Percentiles rank a stretch among this genome's conserved stretches.
Conservation (phyloP, 1,140 invertebrate genomes). For the Drosophila carrolli region DNA sequence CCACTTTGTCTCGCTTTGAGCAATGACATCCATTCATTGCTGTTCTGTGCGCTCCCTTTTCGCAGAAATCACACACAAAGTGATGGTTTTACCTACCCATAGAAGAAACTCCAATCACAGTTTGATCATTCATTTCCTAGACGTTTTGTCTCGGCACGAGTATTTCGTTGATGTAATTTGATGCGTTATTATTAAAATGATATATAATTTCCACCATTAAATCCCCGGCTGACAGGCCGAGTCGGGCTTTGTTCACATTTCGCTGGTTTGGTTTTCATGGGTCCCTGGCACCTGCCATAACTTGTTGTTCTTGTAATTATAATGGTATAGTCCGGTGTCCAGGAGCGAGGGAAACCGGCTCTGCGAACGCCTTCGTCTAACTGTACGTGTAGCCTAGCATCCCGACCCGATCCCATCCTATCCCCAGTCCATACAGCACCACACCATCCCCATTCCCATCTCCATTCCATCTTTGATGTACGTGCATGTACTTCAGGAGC, state of each 20-base stretch:
- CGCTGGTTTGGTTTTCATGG: conserved; percentile 7
- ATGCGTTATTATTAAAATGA: conserved; percentile 79
- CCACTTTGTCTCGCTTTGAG: conserved; percentile 20
- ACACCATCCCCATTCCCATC: conserved; percentile 9
- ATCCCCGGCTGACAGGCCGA: conserved; percentile 24
- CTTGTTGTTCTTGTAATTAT: conserved; percentile 69
- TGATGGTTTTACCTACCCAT: conserved; percentile 6
- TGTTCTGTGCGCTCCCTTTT: conserved; percentile 12
- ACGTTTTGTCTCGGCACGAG: conserved; percentile 16
- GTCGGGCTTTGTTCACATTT: conserved; percentile 59
- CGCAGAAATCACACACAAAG: conserved; percentile 10
- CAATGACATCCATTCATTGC: conserved; percentile 28
- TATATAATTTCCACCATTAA: conserved; percentile 75
- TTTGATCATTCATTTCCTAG: conserved; percentile 51
- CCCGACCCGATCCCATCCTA: conserved; percentile 4
- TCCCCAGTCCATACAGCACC: background rate
- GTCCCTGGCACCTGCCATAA: conserved; percentile 67
- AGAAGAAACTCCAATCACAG: conserved; percentile 6
- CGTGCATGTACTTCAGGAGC: conserved; percentile 44
- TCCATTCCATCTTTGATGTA: conserved; percentile 42
- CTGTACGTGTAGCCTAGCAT: conserved; percentile 41
- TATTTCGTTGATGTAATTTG: conserved; percentile 65
- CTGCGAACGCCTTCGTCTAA: conserved; percentile 47
- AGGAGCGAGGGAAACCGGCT: conserved; percentile 62
- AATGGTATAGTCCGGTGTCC: conserved; percentile 42